Percentiles rank a stretch among this genome's conserved stretches.
phyloP scores from a whole-genome alignment of 2,888 invertebrate species.

The Cantharis rufa region DNA sequence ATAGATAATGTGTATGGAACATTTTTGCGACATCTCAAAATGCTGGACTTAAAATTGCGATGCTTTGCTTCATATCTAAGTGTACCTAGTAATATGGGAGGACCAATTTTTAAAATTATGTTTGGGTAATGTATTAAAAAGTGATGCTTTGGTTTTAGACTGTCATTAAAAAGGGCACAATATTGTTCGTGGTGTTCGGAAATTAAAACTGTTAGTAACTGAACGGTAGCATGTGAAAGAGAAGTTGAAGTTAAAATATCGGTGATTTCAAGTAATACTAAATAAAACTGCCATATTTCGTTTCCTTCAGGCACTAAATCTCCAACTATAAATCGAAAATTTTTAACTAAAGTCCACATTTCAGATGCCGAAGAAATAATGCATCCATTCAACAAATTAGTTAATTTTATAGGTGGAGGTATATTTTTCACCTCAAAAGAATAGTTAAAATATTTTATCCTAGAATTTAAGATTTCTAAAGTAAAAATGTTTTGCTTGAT shows the following conservation, averaged over 20 bases:
- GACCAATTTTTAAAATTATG: too few species aligned
- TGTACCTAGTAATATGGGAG: too few species aligned
- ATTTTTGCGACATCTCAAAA: too few species aligned
- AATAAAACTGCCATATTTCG: background rate
- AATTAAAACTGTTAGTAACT: too few species aligned
- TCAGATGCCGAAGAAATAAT: background rate
- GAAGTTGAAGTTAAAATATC: background rate
- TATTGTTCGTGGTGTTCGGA: too few species aligned
- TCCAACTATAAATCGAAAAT: background rate
- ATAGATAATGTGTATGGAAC: too few species aligned
- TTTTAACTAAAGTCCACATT: background rate
- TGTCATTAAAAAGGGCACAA: too few species aligned
- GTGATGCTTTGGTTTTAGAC: too few species aligned
- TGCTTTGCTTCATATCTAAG: too few species aligned
- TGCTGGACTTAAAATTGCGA: too few species aligned
- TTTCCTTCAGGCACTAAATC: background rate
- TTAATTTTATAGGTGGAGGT: background rate
- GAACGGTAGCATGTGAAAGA: background rate
- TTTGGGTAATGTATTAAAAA: too few species aligned
- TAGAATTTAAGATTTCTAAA: conserved; percentile 5
- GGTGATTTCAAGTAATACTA: background rate
- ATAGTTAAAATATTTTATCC: background rate
- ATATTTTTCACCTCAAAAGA: background rate
- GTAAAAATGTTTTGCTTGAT: conserved; percentile 26
- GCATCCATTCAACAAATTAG: background rate